Conservation (phyloP, 2,113 vertebrate genomes). For the Cyanoderma ruficeps region DNA sequence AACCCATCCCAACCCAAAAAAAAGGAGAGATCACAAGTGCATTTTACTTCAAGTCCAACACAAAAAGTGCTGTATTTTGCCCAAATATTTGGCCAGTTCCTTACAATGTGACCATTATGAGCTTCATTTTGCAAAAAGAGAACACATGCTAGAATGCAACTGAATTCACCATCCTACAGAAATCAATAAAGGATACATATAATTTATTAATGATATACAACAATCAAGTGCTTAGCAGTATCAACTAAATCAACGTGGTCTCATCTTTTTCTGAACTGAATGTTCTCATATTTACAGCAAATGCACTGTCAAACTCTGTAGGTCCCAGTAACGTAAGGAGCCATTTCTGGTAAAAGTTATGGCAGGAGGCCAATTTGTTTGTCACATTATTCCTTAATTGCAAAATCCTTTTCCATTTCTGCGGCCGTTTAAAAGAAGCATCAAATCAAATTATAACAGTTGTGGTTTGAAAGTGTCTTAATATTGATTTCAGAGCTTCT, state of each 20-base stretch:
- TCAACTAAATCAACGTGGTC: neutral
- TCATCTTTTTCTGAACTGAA: neutral
- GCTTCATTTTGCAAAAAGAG: neutral
- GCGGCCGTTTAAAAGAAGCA: slow-evolving; percentile 23
- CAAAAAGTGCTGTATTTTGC: neutral
- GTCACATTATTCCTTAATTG: neutral
- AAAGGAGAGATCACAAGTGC: neutral
- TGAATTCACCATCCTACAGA: neutral
- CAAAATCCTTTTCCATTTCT: slow-evolving; percentile 36
- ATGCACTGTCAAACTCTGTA: neutral
- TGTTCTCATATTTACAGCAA: slow-evolving; percentile 6
- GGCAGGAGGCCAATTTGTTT: neutral
- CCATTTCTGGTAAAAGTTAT: slow-evolving; percentile 50
- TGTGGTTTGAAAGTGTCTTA: slow-evolving; percentile 48
- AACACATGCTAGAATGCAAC: neutral
- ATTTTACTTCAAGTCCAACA: neutral
- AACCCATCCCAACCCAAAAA: neutral
- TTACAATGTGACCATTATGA: neutral
- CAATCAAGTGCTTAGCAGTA: neutral
- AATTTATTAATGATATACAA: neutral
- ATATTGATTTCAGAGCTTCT: slow-evolving; percentile 48
- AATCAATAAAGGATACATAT: neutral
- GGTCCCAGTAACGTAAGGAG: neutral
- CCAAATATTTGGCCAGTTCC: neutral
- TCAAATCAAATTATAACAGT: slow-evolving; percentile 27